phyloP scores from a whole-genome alignment of 2,113 vertebrate species.

The Neofelis nebulosa region DNA sequence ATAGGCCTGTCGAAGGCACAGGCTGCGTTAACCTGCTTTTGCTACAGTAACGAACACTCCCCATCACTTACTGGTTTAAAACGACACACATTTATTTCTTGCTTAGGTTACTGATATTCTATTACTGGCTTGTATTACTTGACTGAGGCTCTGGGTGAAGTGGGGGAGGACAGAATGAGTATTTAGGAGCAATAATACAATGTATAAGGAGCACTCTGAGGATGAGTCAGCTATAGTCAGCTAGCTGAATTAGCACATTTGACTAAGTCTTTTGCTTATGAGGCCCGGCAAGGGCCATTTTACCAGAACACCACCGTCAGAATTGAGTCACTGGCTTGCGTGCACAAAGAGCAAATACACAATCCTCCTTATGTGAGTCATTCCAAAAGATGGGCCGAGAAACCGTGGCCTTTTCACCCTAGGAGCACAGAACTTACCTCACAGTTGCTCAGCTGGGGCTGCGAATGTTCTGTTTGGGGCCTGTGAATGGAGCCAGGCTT shows the following conservation, averaged over 20 bases:
- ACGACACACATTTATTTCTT: not conserved
- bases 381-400: constrained; percentile 13
- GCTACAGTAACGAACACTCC: not conserved
- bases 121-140: not conserved
- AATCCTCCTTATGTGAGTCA: constrained; percentile 28
- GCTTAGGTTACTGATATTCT: not conserved
- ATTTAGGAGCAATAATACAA: not conserved
- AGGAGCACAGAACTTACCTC: not conserved
- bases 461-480: not conserved
- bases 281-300: not conserved
- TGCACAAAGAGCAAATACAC: not conserved
- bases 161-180: not conserved
- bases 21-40: not conserved
- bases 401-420: constrained; percentile 46
- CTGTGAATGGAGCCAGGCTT: not conserved
- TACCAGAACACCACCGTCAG: constrained; percentile 41
- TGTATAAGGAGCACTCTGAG: not conserved
- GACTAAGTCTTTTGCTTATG: constrained; percentile 46
- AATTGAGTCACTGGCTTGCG: constrained; percentile 62
- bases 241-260: not conserved
- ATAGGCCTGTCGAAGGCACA: not conserved
- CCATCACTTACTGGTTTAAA: not conserved
- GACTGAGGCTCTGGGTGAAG: not conserved
- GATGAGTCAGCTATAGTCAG: not conserved
- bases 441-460: not conserved